Conservation (phyloP, 2,797 vertebrate species). For the Mus spretus region DNA sequence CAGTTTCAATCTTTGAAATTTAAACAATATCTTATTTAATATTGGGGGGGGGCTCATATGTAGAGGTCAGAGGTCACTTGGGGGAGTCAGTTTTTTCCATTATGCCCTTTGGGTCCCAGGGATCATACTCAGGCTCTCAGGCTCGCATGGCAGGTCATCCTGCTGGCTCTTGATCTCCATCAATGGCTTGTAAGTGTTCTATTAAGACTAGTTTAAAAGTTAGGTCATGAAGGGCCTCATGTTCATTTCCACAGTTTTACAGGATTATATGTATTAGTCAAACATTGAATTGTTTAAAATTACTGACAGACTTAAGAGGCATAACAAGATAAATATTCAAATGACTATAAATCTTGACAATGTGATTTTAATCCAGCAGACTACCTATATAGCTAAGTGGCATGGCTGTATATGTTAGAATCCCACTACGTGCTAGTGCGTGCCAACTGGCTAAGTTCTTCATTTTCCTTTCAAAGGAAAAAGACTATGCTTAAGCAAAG, state of each 20-base stretch:
- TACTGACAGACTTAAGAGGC: conserved; percentile 66
- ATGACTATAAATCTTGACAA: conserved; percentile 81
- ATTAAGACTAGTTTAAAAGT: conserved; percentile 14
- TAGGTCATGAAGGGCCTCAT: not conserved
- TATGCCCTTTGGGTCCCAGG: not conserved
- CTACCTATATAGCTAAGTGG: conserved; percentile 69
- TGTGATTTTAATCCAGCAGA: conserved; percentile 80
- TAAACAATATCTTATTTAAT: not conserved
- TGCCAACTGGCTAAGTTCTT: not conserved
- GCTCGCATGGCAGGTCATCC: not conserved
- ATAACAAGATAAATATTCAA: conserved; percentile 81
- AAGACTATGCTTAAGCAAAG: conserved; percentile 72
- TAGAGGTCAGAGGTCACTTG: not conserved
- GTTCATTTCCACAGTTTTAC: conserved; percentile 53
- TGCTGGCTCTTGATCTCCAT: not conserved
- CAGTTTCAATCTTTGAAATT: not conserved
- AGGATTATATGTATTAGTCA: conserved; percentile 49
- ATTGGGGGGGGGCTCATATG: not conserved
- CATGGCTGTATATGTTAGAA: conserved; percentile 39
- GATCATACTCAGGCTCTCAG: not conserved
- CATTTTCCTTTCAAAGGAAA: conserved; percentile 49
- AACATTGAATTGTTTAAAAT: conserved; percentile 76
- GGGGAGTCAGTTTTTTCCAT: not conserved
- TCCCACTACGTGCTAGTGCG: not conserved
- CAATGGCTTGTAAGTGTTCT: conserved; percentile 37